Base-by-base conservation (phyloP, 2,113 vertebrate genomes). In the Malurus melanocephalus region DNA sequence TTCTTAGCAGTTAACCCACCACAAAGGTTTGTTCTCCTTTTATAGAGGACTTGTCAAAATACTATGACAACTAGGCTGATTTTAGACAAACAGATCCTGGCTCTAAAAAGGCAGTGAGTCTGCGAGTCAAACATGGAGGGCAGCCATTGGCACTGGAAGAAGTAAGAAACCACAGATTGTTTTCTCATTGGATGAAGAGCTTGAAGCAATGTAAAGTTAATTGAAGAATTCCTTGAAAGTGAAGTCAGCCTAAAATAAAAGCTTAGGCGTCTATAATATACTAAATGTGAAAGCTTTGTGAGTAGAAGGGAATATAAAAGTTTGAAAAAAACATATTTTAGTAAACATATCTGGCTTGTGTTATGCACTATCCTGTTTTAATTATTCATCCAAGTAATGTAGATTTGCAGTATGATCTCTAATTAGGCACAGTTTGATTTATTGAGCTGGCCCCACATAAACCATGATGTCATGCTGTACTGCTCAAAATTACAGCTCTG, bases 211-310 rank as follows among this genome's bases (percentile, higher is more conserved):
- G 91, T 97, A 97, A 97, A 98, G 96, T 97, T 97, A 97, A 97
- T 98, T 97, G 97, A 98, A 97, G 97, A 98, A 98, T 99, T 98
- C 97, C 96, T 98, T 95, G 88, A 97, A 96, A 94, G 96, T 98
- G 97, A 98, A 97, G 98, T 98, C 96, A 98, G 96, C 96, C 96
- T 94, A 88, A 96, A 97, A 97, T 96, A 96, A 95, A 96, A 93
- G 89, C 94, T 95, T 73, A 21, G 66, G 46, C 77, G 85, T 96
- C 93, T 96, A 64, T 97, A 97, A 97, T 96, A 97, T 98, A 96
- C 91, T 92, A 94, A 96, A 97, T 95, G 78, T 90, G 85, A 96
- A 97, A 88, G 90, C 87, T 96, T 96, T 97, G 92, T 97, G 96
- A 96, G 95, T 96, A 94, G 78, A 91, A 96, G 92, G 87, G 93